These are phyloP conservation scores for Plagodis dolabraria DNA, from an alignment of 2,888 invertebrate species.

Conservation along the genomic window DNA sequence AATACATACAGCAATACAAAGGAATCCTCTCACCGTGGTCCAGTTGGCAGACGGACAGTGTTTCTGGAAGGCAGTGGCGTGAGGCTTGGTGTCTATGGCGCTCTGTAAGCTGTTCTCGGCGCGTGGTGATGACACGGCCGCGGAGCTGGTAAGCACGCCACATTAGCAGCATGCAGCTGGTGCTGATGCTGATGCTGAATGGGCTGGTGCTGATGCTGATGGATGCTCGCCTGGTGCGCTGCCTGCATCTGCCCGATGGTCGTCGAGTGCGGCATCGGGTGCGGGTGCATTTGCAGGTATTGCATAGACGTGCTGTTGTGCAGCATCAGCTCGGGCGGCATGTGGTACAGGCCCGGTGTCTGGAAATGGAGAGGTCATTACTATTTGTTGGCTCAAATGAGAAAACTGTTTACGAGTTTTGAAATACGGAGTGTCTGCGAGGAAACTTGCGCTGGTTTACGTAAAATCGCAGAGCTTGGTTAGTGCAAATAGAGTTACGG, in stretches of 20 bases:
- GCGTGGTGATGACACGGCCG: slow-evolving; percentile 64
- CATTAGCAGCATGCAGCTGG: slow-evolving; percentile 17
- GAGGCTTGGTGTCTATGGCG: slow-evolving; percentile 46
- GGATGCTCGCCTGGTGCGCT: slow-evolving; percentile 46
- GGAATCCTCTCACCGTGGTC: no score
- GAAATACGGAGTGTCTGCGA: no score
- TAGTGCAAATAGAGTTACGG: no score
- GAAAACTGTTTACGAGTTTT: no score
- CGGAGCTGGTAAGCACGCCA: slow-evolving; percentile 25
- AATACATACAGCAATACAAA: no score
- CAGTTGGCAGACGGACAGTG: slow-evolving; percentile 1
- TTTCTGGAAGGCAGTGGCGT: slow-evolving; percentile 14
- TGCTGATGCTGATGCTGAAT: background rate
- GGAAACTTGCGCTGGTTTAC: no score
- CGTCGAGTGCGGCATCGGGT: slow-evolving; percentile 54
- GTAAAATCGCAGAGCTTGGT: no score
- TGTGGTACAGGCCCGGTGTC: slow-evolving; percentile 78
- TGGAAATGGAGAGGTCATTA: slow-evolving; percentile 38
- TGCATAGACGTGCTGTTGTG: slow-evolving; percentile 76
- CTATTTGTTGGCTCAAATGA: no score
- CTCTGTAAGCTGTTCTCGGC: slow-evolving; percentile 51
- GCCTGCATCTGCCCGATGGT: slow-evolving; percentile 45
- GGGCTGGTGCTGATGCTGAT: slow-evolving; percentile 25
- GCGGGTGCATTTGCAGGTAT: slow-evolving; percentile 72
- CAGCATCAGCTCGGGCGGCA: slow-evolving; percentile 79